Evolutionary conservation across 2,113 vertebrate species (phyloP).

Genomic region (Takifugu flavidus): DNA sequence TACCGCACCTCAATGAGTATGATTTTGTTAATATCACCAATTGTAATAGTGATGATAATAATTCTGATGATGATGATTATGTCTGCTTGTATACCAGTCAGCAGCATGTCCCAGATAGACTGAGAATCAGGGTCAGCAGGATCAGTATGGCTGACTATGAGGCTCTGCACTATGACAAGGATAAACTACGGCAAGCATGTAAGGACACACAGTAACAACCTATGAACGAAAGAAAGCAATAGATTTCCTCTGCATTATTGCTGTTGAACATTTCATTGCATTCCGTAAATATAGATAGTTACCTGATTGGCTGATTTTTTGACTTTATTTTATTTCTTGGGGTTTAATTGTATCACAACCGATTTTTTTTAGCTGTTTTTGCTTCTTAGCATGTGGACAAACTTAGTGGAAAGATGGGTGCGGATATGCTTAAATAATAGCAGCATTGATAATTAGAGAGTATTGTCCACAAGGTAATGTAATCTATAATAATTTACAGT

Average conservation of each 20-base stretch:
- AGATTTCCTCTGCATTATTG: background rate
- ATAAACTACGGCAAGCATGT: conserved; percentile 94
- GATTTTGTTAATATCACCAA: no score
- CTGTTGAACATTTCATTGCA: background rate
- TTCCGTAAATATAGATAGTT: no score
- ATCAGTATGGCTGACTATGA: conserved; percentile 94
- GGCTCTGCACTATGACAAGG: conserved; percentile 94
- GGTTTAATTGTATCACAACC: no score
- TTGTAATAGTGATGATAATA: no score
- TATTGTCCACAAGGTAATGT: no score
- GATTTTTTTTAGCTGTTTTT: no score
- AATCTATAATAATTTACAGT: no score
- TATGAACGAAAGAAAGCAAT: no score
- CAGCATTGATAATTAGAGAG: no score
- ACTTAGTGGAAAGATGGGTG: no score
- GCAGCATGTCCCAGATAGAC: conserved; percentile 84
- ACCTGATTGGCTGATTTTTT: background rate
- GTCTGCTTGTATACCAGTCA: conserved; percentile 72
- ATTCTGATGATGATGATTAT: background rate
- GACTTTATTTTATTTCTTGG: background rate
- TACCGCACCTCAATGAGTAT: conserved; percentile 90
- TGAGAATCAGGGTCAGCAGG: conserved; percentile 86
- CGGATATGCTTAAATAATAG: no score
- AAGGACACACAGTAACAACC: conserved; percentile 59
- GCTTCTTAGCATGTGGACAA: no score